A percentile compares a stretch with the other conserved stretches of the same genome.
These are phyloP conservation scores for Pungitius pungitius DNA, from an alignment of 2,113 vertebrate species.

Conservation along the genomic window DNA sequence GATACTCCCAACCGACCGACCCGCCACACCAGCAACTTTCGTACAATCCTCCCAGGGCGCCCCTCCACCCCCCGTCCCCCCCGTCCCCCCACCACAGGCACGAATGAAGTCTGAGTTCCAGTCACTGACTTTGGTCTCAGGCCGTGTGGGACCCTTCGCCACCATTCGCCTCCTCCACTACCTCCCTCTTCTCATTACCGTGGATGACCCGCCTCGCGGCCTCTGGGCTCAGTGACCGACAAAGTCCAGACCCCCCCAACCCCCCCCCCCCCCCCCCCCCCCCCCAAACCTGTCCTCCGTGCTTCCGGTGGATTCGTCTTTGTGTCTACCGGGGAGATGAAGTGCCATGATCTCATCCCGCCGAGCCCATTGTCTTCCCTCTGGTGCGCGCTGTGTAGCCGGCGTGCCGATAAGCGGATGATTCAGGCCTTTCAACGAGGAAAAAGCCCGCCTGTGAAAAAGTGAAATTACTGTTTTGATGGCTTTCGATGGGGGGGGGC, in stretches of 20 bases:
- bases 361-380: conserved; percentile 75
- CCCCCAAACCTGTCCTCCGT: conserved; percentile 18
- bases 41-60: conserved; percentile 36
- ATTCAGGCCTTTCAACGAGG: conserved; percentile 70
- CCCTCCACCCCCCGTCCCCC: too few species aligned
- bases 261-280: neutral
- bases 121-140: conserved; percentile 60
- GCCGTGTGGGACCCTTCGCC: conserved; percentile 30
- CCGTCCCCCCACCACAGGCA: conserved; percentile 21
- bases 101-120: conserved; percentile 69
- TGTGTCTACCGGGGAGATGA: conserved; percentile 67
- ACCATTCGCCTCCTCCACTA: neutral
- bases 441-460: conserved; percentile 65
- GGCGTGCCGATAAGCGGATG: conserved; percentile 75
- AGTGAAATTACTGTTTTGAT: conserved; percentile 79
- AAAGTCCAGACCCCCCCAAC: conserved; percentile 44
- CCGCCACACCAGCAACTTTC: conserved; percentile 12
- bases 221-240: conserved; percentile 64
- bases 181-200: conserved; percentile 55
- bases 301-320: conserved; percentile 56
- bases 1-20: conserved; percentile 13
- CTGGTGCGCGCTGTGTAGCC: conserved; percentile 71
- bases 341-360: conserved; percentile 72
- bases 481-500: conserved; percentile 76
- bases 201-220: conserved; percentile 64